Evolutionary conservation across 2,888 invertebrate genomes (phyloP).

Genomic region (Orthosia incerta): DNA sequence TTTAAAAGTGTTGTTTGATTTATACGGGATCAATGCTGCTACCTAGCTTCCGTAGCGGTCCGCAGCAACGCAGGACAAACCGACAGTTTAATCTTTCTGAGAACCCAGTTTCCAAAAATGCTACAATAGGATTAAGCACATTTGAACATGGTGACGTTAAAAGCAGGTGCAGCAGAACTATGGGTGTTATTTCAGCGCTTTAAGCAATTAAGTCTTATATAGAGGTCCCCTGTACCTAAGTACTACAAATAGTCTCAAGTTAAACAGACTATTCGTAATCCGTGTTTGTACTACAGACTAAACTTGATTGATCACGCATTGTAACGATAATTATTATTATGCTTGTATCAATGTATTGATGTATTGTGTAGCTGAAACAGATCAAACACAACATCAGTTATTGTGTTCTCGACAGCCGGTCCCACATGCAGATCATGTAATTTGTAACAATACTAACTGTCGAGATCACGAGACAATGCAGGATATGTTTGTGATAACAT

Average conservation of each 20-base stretch:
- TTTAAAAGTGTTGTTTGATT: not conserved
- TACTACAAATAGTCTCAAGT: not conserved
- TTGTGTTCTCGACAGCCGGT: slow-evolving; percentile 19
- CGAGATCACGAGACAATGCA: slow-evolving; percentile 16
- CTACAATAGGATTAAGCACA: not conserved
- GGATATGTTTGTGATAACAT: slow-evolving; percentile 2
- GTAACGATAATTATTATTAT: slow-evolving; percentile 15
- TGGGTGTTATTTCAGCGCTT: not conserved
- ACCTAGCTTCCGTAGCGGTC: not conserved
- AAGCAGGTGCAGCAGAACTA: too few relatives aligned
- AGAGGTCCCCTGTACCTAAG: not conserved
- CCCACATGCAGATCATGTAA: slow-evolving; percentile 12
- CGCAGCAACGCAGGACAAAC: not conserved
- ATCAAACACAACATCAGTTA: slow-evolving; percentile 35
- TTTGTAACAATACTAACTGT: slow-evolving; percentile 30
- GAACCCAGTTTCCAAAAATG: not conserved
- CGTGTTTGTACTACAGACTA: slow-evolving; percentile 2
- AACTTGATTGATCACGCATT: slow-evolving; percentile 30
- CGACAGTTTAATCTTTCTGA: too few relatives aligned
- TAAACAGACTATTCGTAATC: slow-evolving; percentile 9
- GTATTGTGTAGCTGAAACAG: slow-evolving; percentile 8
- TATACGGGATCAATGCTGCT: not conserved
- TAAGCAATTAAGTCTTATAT: not conserved
- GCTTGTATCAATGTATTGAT: slow-evolving; percentile 19
- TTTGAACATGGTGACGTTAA: too few relatives aligned